A percentile compares a stretch with the other conserved stretches of the same genome.
Conservation (phyloP, 2,888 invertebrate genomes). For the Blastobasis lacticolella region DNA sequence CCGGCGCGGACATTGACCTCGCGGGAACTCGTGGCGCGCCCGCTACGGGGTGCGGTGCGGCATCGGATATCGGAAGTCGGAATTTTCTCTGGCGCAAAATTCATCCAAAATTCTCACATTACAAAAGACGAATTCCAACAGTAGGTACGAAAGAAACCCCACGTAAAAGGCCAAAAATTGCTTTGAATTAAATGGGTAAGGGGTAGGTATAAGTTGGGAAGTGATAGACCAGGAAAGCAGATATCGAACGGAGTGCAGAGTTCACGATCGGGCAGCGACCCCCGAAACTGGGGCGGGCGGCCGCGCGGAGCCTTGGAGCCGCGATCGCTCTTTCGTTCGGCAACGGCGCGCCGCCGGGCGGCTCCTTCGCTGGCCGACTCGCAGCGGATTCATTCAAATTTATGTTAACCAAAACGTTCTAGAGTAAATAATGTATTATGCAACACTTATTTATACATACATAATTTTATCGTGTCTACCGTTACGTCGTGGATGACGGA, state of each 20-base stretch:
- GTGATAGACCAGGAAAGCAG: slow-evolving; percentile 20
- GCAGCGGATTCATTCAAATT: too few relatives aligned
- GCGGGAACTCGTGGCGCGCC: slow-evolving; percentile 38
- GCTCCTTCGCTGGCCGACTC: too few relatives aligned
- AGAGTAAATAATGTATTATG: too few relatives aligned
- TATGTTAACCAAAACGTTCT: too few relatives aligned
- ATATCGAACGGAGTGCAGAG: slow-evolving; percentile 47
- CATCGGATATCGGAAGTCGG: too few relatives aligned
- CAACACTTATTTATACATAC: too few relatives aligned
- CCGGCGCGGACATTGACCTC: slow-evolving; percentile 60
- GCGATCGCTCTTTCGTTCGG: slow-evolving; percentile 17
- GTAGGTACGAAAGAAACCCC: too few relatives aligned
- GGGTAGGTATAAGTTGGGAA: slow-evolving; percentile 8
- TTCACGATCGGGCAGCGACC: slow-evolving; percentile 68
- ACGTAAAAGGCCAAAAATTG: slow-evolving; percentile 7
- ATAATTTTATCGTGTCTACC: too few relatives aligned
- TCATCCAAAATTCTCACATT: background rate
- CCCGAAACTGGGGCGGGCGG: slow-evolving; percentile 55
- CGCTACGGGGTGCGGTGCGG: slow-evolving; percentile 25
- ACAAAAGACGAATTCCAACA: background rate
- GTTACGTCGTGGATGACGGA: too few relatives aligned
- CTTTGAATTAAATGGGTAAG: slow-evolving; percentile 14
- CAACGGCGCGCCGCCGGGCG: too few relatives aligned
- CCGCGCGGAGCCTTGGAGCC: slow-evolving; percentile 41
- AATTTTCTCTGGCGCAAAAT: background rate